phyloP scores from a whole-genome alignment of 1,140 invertebrate genomes.

The Cecropterus lyciades region DNA sequence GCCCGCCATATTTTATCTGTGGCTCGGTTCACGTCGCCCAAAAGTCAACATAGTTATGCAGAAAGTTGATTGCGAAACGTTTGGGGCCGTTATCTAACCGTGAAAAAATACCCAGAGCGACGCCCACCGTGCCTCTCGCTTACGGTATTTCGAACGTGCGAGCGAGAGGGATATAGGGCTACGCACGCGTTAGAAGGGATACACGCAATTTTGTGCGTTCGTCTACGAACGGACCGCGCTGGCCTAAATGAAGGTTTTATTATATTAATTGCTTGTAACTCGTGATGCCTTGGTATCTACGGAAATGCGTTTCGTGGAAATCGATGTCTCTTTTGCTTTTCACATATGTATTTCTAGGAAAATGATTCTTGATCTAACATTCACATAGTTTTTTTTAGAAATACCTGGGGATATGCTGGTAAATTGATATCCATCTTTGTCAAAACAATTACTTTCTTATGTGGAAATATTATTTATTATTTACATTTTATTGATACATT shows the following conservation, averaged over 20 bases:
- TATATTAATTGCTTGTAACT: constrained; percentile 61
- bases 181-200: constrained; percentile 44
- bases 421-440: too few species aligned
- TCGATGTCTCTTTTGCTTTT: constrained; percentile 11
- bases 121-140: constrained; percentile 62
- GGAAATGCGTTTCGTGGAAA: constrained; percentile 32
- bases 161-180: constrained; percentile 47
- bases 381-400: too few species aligned
- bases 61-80: constrained; percentile 54
- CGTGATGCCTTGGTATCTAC: constrained; percentile 40
- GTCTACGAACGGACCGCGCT: constrained; percentile 45
- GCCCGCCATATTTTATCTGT: constrained; percentile 43
- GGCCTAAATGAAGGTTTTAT: constrained; percentile 68
- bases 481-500: too few species aligned
- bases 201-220: constrained; percentile 54
- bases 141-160: constrained; percentile 74
- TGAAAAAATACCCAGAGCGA: constrained; percentile 64
- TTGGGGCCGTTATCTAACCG: constrained; percentile 72
- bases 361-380: too few species aligned
- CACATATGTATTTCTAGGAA: too few species aligned
- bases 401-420: too few species aligned
- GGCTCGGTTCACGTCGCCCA: constrained; percentile 50
- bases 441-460: too few species aligned
- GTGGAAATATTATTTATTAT: too few species aligned
- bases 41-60: constrained; percentile 62